Evolutionary conservation across 2,797 vertebrate genomes (phyloP).

Genomic region (Leuciscus waleckii): DNA sequence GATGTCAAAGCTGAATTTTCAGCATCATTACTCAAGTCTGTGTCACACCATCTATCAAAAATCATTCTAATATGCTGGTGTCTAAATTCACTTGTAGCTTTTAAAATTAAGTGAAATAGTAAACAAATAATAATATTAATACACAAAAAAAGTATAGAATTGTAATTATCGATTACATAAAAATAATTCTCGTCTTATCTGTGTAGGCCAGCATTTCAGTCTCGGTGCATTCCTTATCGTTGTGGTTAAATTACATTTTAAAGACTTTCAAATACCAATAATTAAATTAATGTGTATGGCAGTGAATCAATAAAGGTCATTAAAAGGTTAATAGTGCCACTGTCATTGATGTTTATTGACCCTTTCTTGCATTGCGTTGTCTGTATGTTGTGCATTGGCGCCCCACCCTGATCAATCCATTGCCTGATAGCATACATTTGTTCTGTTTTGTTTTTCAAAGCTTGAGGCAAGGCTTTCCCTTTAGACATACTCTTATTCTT

Average conservation of each 20-base stretch:
- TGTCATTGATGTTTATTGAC: conserved; percentile 1
- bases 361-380: conserved; percentile 12
- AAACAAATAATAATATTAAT: neutral
- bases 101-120: neutral
- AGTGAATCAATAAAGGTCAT: neutral
- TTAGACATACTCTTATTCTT: conserved; percentile 32
- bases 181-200: neutral
- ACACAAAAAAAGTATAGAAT: neutral
- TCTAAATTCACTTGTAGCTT: neutral
- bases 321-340: conserved; percentile 5
- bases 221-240: neutral
- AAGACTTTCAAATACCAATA: neutral
- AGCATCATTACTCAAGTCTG: neutral
- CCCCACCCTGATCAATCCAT: conserved; percentile 7
- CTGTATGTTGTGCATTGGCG: conserved; percentile 12
- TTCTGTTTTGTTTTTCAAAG: neutral
- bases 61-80: neutral
- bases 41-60: neutral
- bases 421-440: conserved; percentile 43
- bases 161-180: neutral
- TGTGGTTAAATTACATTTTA: neutral
- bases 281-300: neutral
- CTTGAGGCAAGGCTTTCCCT: neutral
- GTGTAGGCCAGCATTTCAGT: neutral
- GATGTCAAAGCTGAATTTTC: neutral